Base-by-base conservation (phyloP, 2,113 vertebrate species). In the Probosciger aterrimus region DNA sequence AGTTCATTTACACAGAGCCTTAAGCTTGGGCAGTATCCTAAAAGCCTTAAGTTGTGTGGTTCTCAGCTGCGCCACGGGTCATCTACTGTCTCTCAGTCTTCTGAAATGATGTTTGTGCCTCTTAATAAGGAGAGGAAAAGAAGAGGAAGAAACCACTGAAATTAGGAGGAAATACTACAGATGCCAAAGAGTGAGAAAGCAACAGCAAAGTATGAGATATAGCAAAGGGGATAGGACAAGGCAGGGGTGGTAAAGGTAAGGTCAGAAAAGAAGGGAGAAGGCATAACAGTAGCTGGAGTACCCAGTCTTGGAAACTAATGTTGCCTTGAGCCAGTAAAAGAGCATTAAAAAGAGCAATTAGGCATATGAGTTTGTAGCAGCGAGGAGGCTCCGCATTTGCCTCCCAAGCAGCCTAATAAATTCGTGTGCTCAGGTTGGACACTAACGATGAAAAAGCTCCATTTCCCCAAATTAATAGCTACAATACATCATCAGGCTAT, bases 381-480 rank as follows among this genome's bases (percentile, higher is more conserved):
- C 31, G 30, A 86, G 43, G 79, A 75, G 60, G 14, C 18, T 83
- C 25, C 55, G 30, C 33, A 14, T 53, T 86, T 77, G 4, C 86
- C 41, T 43, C 53, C 37, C 76, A 50, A 57, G 50, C 18, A 88
- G 68, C 68, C 15, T 3, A 70, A 82, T 31, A 73, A 88, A 94
- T 75, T 80, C 35, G 41, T 74, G 19, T 9, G 6, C 71, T 94
- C 77, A 28, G 13, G 44, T 3, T 93, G 70, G 65, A 85, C 86
- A 12, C n/a, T 82, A 73, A 89, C 65, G 83, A 95, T 35, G 52
- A 71, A 67, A 76, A 87, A 76, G 28, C 62, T 88, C 65, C 73
- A 70, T 71, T 86, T 93, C 60, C 79, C 46, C 14, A 74, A 94
- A 93, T 92, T 86, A 84, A 96, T 59, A 90, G 91, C 78, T 79